phyloP scores from a whole-genome alignment of 2,888 invertebrate species.

The Philopedon plagiatum region DNA sequence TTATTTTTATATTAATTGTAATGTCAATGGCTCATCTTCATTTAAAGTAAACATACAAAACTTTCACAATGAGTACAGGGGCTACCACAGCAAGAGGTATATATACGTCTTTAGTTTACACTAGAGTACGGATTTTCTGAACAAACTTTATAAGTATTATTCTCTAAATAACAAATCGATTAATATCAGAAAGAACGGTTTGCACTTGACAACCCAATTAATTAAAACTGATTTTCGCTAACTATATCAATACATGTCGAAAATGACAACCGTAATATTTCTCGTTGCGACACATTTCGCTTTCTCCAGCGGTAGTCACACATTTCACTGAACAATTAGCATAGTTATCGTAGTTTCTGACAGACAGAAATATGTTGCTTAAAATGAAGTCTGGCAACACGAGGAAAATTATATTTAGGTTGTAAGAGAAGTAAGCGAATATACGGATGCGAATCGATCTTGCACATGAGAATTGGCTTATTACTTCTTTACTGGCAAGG shows the following conservation, averaged over 20 bases:
- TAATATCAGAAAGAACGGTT: background rate
- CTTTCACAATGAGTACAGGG: no score
- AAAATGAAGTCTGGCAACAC: conserved; percentile 13
- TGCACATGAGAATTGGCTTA: background rate
- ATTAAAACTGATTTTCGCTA: background rate
- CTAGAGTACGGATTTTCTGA: no score
- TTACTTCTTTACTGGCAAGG: background rate
- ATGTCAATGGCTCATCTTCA: no score
- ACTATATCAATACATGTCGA: background rate
- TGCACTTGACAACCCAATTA: conserved; percentile 3
- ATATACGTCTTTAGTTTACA: no score
- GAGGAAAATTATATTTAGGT: conserved; percentile 5
- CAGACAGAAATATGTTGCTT: conserved; percentile 10
- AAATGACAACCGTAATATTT: conserved; percentile 1
- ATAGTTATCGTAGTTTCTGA: conserved; percentile 17
- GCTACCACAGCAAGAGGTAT: no score
- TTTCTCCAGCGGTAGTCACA: conserved; percentile 6
- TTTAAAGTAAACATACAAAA: no score
- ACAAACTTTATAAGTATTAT: no score
- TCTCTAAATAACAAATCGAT: no score
- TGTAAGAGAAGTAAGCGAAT: conserved; percentile 1
- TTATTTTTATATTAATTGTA: no score
- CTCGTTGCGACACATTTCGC: conserved; percentile 3
- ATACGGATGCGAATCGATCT: background rate
- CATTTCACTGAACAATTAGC: conserved; percentile 22